Conservation (phyloP, 2,888 invertebrate genomes). For the Drosophila paramelanica region DNA sequence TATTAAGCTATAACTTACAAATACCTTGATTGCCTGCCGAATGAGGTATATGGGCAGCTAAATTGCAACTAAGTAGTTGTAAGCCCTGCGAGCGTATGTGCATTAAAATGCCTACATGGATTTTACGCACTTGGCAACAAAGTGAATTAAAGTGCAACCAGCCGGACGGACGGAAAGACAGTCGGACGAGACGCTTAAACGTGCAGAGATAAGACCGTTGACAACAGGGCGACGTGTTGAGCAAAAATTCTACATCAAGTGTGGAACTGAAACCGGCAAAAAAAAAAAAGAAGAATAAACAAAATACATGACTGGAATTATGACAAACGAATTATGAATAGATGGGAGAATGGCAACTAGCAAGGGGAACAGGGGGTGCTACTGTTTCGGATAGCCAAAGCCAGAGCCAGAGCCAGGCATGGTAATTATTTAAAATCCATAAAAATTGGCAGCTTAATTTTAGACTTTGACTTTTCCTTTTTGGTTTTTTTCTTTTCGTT, state of each 20-base stretch:
- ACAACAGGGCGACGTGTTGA: conserved; percentile 61
- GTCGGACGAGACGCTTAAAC: conserved; percentile 30
- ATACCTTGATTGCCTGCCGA: background rate
- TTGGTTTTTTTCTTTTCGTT: conserved; percentile 32
- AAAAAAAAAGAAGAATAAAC: conserved; percentile 14
- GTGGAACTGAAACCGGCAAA: conserved; percentile 24
- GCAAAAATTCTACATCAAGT: conserved; percentile 56
- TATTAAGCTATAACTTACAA: background rate
- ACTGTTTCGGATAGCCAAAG: conserved; percentile 1
- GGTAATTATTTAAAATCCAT: conserved; percentile 39
- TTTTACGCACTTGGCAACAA: conserved; percentile 66
- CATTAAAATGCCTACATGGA: conserved; percentile 67
- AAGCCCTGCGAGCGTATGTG: conserved; percentile 23
- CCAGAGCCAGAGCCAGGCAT: conserved; percentile 13
- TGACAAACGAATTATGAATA: conserved; percentile 69
- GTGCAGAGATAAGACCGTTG: conserved; percentile 62
- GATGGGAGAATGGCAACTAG: conserved; percentile 18
- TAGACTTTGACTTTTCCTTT: conserved; percentile 52
- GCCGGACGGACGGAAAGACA: conserved; percentile 7
- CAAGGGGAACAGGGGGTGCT: background rate
- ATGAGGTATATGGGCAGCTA: conserved; percentile 35
- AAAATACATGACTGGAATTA: conserved; percentile 70
- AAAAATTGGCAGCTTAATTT: conserved; percentile 51
- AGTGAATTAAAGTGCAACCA: conserved; percentile 44
- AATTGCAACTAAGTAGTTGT: conserved; percentile 53